Conservation (phyloP, 2,113 vertebrate species). For the Callopanchax toddi region DNA sequence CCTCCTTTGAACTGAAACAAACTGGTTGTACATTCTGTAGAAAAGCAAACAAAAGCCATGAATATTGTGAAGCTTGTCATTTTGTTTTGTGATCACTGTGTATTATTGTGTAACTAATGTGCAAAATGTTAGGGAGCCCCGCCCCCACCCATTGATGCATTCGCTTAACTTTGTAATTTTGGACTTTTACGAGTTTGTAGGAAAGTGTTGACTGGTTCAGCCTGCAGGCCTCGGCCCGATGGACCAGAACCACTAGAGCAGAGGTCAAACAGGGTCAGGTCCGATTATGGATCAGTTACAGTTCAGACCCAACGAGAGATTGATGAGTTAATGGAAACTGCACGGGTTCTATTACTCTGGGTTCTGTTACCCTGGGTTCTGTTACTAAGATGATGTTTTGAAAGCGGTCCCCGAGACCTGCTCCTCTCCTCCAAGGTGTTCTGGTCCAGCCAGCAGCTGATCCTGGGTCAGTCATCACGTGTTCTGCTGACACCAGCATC, state of each 20-base stretch:
- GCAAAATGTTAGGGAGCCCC: constrained; percentile 86
- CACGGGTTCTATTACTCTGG: too few species aligned
- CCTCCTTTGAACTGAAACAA: constrained; percentile 86
- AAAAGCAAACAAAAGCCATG: constrained; percentile 93
- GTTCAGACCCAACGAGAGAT: neutral
- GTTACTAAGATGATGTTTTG: too few species aligned
- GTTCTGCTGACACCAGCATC: constrained; percentile 49
- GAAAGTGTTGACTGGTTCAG: constrained; percentile 66
- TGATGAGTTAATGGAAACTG: too few species aligned
- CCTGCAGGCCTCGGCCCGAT: neutral
- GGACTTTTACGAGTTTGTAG: constrained; percentile 67
- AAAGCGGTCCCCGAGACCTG: neutral
- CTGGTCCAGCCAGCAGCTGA: neutral
- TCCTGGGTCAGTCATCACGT: constrained; percentile 52
- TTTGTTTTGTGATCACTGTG: constrained; percentile 95
- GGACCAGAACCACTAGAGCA: too few species aligned
- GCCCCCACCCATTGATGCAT: constrained; percentile 41
- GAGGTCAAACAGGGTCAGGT: too few species aligned
- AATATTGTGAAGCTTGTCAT: constrained; percentile 97
- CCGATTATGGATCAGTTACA: too few species aligned
- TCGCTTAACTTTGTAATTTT: constrained; percentile 68
- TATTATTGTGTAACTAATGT: constrained; percentile 91
- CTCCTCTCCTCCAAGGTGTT: neutral
- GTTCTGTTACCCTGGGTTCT: too few species aligned
- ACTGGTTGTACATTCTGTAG: constrained; percentile 94